A percentile compares a stretch with the other conserved stretches of the same genome.
phyloP scores from a whole-genome alignment of 2,888 invertebrate genomes.

The Melanophora roralis region DNA sequence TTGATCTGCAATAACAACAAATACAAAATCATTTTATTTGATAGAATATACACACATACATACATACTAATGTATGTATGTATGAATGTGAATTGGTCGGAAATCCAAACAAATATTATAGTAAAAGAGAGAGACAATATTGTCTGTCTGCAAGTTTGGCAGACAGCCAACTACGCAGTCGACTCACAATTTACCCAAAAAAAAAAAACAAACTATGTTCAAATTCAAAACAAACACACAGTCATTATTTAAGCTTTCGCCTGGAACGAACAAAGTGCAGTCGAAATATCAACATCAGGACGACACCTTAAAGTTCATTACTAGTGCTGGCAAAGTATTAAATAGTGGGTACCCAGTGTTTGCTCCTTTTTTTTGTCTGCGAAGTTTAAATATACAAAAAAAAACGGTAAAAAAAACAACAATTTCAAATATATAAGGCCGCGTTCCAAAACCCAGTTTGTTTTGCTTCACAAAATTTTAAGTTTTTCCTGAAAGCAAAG shows the following conservation, averaged over 20 bases:
- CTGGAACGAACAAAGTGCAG: slow-evolving; percentile 54
- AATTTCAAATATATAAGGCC: too few relatives aligned
- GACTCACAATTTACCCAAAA: not conserved
- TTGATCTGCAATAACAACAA: slow-evolving; percentile 7
- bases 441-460: too few relatives aligned
- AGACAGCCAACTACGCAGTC: slow-evolving; percentile 37
- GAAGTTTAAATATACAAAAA: too few relatives aligned
- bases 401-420: too few relatives aligned
- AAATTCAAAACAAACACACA: slow-evolving; percentile 45
- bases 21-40: too few relatives aligned
- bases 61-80: not conserved
- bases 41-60: not conserved
- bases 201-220: slow-evolving; percentile 19
- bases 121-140: slow-evolving; percentile 27
- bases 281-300: slow-evolving; percentile 27
- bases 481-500: too few relatives aligned
- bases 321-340: too few relatives aligned
- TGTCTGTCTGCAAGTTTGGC: slow-evolving; percentile 52
- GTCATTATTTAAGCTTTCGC: slow-evolving; percentile 54
- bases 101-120: slow-evolving; percentile 47
- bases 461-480: too few relatives aligned
- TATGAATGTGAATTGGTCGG: slow-evolving; percentile 15
- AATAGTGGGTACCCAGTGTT: too few relatives aligned
- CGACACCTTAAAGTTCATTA: too few relatives aligned
- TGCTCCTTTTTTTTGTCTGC: too few relatives aligned